Conservation (phyloP, 1,140 invertebrate genomes). For the Adoxophyes honmai region DNA sequence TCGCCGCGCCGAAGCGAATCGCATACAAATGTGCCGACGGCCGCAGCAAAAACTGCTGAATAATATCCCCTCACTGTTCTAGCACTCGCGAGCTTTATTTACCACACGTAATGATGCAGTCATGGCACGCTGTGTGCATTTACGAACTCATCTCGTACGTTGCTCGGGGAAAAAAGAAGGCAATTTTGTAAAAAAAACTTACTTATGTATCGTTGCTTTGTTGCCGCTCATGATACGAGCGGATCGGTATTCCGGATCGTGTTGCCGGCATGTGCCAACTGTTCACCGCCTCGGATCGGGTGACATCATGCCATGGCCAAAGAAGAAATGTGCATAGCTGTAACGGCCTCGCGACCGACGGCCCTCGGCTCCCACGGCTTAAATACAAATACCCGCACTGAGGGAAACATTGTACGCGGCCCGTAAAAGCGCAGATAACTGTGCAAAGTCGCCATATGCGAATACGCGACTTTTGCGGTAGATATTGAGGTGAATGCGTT, state of each 20-base stretch:
- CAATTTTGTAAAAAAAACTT: conserved; percentile 10
- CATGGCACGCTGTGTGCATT: conserved; percentile 42
- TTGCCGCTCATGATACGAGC: conserved; percentile 16
- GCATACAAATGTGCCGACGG: conserved; percentile 62
- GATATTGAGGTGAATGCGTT: not conserved
- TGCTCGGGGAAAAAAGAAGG: conserved; percentile 22
- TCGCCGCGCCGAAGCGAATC: conserved; percentile 51
- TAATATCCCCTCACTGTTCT: conserved; percentile 53
- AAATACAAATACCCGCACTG: not conserved
- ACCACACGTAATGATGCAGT: conserved; percentile 49
- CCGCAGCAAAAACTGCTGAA: conserved; percentile 60
- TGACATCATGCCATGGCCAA: conserved; percentile 28
- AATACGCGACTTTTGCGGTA: not conserved
- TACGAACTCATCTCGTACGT: conserved; percentile 30
- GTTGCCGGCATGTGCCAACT: conserved; percentile 56
- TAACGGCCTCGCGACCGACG: not conserved
- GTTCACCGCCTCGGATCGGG: conserved; percentile 34
- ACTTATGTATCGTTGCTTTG: not conserved
- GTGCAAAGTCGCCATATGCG: not conserved
- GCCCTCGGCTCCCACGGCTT: not conserved
- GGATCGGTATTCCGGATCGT: conserved; percentile 27
- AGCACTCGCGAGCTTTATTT: conserved; percentile 41
- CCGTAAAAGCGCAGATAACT: conserved; percentile 19
- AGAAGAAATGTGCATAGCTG: conserved; percentile 12
- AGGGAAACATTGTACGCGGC: conserved; percentile 6